phyloP scores from a whole-genome alignment of 2,113 vertebrate genomes.

The Odocoileus virginianus region DNA sequence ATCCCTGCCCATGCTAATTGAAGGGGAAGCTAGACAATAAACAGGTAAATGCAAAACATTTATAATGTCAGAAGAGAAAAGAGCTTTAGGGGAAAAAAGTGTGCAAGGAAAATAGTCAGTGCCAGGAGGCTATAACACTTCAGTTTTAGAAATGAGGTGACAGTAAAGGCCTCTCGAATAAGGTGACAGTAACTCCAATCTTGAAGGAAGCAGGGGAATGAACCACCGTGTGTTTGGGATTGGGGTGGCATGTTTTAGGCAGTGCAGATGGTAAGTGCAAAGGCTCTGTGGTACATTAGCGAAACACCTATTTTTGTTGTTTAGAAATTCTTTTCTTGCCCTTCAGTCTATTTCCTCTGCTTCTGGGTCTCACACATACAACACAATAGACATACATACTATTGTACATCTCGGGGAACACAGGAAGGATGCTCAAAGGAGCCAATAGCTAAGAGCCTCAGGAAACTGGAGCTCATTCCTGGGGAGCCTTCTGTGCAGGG shows the following conservation, averaged over 20 bases:
- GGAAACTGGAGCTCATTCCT: background rate
- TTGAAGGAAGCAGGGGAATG: background rate
- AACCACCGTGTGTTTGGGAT: fast-evolving
- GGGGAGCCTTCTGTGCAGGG: background rate
- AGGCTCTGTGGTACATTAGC: background rate
- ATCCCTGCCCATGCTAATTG: background rate
- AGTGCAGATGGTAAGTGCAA: background rate
- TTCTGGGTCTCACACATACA: background rate
- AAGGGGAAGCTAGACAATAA: background rate
- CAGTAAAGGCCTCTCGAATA: background rate
- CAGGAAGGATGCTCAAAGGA: background rate
- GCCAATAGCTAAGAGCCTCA: background rate
- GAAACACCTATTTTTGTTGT: background rate
- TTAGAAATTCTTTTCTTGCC: background rate
- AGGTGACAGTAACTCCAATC: too few species aligned
- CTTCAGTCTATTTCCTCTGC: background rate
- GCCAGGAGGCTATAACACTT: fast-evolving
- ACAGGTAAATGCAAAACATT: background rate
- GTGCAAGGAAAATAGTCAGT: background rate
- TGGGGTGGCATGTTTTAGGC: background rate
- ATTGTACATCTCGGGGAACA: background rate
- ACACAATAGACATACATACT: background rate
- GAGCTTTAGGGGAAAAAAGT: background rate
- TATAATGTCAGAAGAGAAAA: background rate
- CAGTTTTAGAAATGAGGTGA: background rate